Evolutionary conservation across 2,113 vertebrate species (phyloP).

Genomic region (Bagarius yarrelli): DNA sequence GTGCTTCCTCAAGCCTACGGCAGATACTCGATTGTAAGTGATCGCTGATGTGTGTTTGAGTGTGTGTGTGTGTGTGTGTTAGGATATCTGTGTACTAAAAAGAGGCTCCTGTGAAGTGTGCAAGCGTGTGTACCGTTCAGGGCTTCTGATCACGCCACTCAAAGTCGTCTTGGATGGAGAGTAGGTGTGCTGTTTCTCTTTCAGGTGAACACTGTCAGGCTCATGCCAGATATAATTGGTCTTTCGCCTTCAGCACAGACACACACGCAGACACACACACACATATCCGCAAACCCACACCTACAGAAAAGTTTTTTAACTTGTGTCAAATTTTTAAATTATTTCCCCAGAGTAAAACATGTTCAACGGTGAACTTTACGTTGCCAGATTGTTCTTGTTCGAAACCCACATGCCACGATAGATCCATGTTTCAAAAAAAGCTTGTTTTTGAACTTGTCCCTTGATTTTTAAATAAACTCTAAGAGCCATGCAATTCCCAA

Average conservation of each 20-base stretch:
- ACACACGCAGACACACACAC: slow-evolving; percentile 6
- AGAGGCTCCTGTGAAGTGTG: slow-evolving; percentile 24
- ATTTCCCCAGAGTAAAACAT: not conserved
- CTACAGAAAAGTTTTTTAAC: slow-evolving; percentile 10
- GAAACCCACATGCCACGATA: not conserved
- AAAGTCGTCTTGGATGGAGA: slow-evolving; percentile 29
- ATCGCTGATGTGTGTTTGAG: not conserved
- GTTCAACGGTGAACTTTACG: not conserved
- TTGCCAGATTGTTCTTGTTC: not conserved
- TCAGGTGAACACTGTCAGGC: slow-evolving; percentile 41
- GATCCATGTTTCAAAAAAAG: not conserved
- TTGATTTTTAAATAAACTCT: not conserved
- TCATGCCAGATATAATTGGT: slow-evolving; percentile 44
- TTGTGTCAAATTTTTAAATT: slow-evolving; percentile 38
- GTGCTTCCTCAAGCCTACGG: slow-evolving; percentile 3
- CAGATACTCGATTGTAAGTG: slow-evolving; percentile 1
- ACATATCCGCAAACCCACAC: not conserved
- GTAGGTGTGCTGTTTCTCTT: slow-evolving; percentile 37
- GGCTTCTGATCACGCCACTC: slow-evolving; percentile 26
- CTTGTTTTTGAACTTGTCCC: not conserved
- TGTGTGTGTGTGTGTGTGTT: slow-evolving; percentile 11
- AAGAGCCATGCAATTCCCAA: not conserved
- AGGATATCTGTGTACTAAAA: slow-evolving; percentile 37
- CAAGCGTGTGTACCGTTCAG: not conserved
- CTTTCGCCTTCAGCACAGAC: slow-evolving; percentile 29